Evolutionary conservation across 2,888 invertebrate genomes (phyloP), one percentile per base, ranked within the genome.

Genomic region (Steromphala cineraria): DNA sequence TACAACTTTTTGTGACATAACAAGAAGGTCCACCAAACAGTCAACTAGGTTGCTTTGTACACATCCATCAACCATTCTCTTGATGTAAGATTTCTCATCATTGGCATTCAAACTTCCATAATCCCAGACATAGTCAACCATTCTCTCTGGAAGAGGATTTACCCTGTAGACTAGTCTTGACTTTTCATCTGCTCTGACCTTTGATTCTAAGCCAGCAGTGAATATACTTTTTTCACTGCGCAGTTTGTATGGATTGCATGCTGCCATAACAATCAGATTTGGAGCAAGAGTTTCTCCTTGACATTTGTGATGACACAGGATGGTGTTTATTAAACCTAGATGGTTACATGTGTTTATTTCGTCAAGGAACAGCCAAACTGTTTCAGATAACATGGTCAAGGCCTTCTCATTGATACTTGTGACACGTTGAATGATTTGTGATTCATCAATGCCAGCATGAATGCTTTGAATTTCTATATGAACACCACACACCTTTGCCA

Each of bases 101-200:
- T 21, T 67, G n/a, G 75, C 67, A 56, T 19, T 52, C 36, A 82
- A 53, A 21, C 31, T 24, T 13, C 82, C 82, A 80, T 78, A 82
- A 52, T 82, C 82, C 82, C 82, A 82, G 10, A 82, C 80, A 71
- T 71, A 80, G 67, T 82, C 82, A 19, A 82, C 36, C 77, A 82
- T 82, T 8, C 62, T 28, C 40, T 82, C 82, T 7, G 82, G 82
- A 4, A 82, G 77, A 31, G 82, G 82, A 71, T 77, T 52, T 10
- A 82, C 82, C 24, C 80, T 24, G 52, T 82, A 82, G 62, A 82
- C 82, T 15, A 82, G 74, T 40, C 56, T 53, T 19, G 80, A 77
- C 15, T n/a, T 40, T 62, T 67, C 74, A 75, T 82, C 82, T 17
- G 77, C 67, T 62, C 77, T 71, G n/a, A 67, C 78, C 76, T 82